A percentile compares a stretch with the other conserved stretches of the same genome.
These are phyloP conservation scores for Eira barbara DNA, from an alignment of 2,113 vertebrate genomes.

Conservation along the genomic window DNA sequence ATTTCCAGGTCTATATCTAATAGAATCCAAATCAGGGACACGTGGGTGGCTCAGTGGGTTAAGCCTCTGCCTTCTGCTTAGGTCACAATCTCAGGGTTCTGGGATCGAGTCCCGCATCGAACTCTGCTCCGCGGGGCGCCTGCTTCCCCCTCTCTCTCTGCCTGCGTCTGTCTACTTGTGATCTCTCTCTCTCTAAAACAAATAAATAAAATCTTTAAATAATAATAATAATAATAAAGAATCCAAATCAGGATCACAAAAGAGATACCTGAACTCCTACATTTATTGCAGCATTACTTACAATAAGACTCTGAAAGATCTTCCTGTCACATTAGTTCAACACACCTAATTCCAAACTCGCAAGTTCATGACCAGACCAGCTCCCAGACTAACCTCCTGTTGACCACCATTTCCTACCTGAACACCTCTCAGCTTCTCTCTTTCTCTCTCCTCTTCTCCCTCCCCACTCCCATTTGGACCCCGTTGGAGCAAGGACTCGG, in stretches of 20 bases:
- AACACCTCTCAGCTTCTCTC: neutral
- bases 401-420: neutral
- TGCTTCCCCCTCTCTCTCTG: no score
- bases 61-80: no score
- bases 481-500: neutral
- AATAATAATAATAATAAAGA: neutral
- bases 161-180: no score
- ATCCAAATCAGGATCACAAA: neutral
- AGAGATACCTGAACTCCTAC: neutral
- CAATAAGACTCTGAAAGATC: neutral
- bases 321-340: neutral
- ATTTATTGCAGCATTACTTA: neutral
- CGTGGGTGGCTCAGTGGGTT: no score
- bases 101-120: no score
- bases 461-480: neutral
- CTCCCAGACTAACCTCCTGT: neutral
- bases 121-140: no score
- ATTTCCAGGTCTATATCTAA: neutral
- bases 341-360: neutral
- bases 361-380: neutral
- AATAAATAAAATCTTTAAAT: no score
- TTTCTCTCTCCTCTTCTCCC: neutral
- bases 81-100: no score
- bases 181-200: no score
- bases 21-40: neutral